A percentile compares a stretch with the other conserved stretches of the same genome.
phyloP scores from a whole-genome alignment of 2,797 vertebrate genomes.

The Anisognathus igniventris region DNA sequence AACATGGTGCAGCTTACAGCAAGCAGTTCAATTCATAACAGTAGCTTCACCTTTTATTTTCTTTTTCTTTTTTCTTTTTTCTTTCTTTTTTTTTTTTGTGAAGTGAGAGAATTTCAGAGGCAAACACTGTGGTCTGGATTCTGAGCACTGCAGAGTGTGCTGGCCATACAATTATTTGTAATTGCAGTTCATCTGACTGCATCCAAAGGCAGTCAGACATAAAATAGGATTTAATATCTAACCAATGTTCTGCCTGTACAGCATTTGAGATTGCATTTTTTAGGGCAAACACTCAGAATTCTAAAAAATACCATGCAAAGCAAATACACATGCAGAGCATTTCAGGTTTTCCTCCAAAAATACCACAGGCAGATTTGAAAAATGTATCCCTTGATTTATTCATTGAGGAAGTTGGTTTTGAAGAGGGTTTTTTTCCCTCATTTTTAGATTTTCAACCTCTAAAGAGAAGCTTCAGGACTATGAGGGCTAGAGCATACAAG shows the following conservation, averaged over 20 bases:
- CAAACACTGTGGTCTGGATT: neutral
- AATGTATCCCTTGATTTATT: neutral
- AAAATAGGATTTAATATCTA: neutral
- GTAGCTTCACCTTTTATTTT: neutral
- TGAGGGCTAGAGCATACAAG: neutral
- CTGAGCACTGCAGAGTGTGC: neutral
- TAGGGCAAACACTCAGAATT: neutral
- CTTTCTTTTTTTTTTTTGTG: fast-evolving
- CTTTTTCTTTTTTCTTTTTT: fast-evolving
- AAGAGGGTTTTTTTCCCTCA: neutral
- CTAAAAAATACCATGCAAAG: neutral
- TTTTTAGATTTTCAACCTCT: neutral
- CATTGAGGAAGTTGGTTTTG: neutral
- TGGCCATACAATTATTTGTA: neutral
- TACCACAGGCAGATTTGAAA: neutral
- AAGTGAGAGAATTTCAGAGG: neutral
- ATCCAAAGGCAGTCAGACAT: neutral
- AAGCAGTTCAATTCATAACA: neutral
- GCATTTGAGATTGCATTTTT: neutral
- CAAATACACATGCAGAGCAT: neutral
- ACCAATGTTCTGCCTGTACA: fast-evolving
- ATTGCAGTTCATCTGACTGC: neutral
- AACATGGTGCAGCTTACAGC: neutral
- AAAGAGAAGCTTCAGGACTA: neutral
- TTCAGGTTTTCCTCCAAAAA: neutral